A percentile compares a stretch with the other conserved stretches of the same genome.
Conservation (phyloP, 2,888 invertebrate genomes). For the Anodontia alba region DNA sequence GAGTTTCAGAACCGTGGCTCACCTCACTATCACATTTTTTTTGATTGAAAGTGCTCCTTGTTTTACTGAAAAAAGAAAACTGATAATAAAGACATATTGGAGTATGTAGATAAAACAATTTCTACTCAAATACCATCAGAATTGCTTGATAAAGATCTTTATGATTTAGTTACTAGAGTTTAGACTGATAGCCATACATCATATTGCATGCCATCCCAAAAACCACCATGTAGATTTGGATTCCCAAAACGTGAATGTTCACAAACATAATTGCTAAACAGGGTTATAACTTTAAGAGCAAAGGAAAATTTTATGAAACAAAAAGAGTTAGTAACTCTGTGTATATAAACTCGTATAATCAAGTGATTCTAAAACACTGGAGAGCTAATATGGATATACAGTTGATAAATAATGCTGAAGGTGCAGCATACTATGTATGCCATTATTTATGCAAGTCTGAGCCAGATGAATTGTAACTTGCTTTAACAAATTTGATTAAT, state of each 20-base stretch:
- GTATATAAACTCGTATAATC: constrained; percentile 39
- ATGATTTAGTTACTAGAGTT: constrained; percentile 18
- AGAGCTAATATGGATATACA: constrained; percentile 53
- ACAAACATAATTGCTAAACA: background rate
- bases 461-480: constrained; percentile 25
- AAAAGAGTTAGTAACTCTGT: background rate
- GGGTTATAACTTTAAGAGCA: constrained; percentile 10
- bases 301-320: constrained; percentile 39
- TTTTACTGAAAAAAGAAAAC: background rate
- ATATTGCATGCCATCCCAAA: constrained; percentile 2
- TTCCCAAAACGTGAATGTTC: background rate
- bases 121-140: constrained; percentile 14
- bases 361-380: constrained; percentile 39
- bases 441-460: constrained; percentile 40
- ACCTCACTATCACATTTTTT: constrained; percentile 50
- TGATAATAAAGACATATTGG: background rate
- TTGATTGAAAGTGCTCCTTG: constrained; percentile 32
- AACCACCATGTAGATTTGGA: background rate
- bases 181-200: constrained; percentile 28
- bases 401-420: constrained; percentile 42
- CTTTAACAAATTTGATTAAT: constrained; percentile 21
- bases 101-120: constrained; percentile 35
- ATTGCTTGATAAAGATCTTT: constrained; percentile 28
- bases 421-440: constrained; percentile 51
- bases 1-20: constrained; percentile 50